A percentile compares a stretch with the other conserved stretches of the same genome.
Conservation (phyloP, 2,888 invertebrate species). For the Lycophotia porphyrea region DNA sequence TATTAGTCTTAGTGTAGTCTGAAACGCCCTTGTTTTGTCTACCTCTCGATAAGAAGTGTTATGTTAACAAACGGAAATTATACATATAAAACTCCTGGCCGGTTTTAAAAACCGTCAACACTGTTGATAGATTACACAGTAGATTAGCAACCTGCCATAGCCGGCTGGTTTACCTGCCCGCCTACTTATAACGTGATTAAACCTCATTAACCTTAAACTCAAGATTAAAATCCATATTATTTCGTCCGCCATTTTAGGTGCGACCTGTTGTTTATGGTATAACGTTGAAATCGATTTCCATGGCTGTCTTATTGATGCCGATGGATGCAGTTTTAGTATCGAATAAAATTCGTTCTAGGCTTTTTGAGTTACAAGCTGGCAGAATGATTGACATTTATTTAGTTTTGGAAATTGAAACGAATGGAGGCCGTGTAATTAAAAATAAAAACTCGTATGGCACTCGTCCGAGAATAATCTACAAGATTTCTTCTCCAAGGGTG, state of each 20-base stretch:
- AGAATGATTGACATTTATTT: slow-evolving; percentile 54
- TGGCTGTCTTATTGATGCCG: slow-evolving; percentile 38
- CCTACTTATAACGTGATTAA: slow-evolving; percentile 57
- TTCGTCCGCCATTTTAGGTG: slow-evolving; percentile 44
- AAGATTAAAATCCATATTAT: slow-evolving; percentile 50
- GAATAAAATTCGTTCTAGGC: slow-evolving; percentile 54
- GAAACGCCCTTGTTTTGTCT: slow-evolving; percentile 27
- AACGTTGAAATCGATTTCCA: slow-evolving; percentile 47
- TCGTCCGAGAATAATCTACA: background rate
- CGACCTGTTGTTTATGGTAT: slow-evolving; percentile 33
- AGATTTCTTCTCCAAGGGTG: background rate
- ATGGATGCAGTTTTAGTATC: slow-evolving; percentile 53
- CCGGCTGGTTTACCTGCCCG: slow-evolving; percentile 33
- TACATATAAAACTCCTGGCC: background rate
- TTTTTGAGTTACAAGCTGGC: slow-evolving; percentile 37
- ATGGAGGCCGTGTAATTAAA: slow-evolving; percentile 8
- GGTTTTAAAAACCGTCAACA: slow-evolving; percentile 27
- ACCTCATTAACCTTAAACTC: slow-evolving; percentile 51
- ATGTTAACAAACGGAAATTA: background rate
- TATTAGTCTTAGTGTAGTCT: background rate
- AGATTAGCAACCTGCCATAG: slow-evolving; percentile 45
- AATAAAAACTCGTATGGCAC: background rate
- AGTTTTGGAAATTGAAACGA: slow-evolving; percentile 31
- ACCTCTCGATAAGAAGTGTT: background rate
- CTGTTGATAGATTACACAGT: slow-evolving; percentile 22